Conservation (phyloP, 2,113 vertebrate species). For the Colaptes auratus region DNA sequence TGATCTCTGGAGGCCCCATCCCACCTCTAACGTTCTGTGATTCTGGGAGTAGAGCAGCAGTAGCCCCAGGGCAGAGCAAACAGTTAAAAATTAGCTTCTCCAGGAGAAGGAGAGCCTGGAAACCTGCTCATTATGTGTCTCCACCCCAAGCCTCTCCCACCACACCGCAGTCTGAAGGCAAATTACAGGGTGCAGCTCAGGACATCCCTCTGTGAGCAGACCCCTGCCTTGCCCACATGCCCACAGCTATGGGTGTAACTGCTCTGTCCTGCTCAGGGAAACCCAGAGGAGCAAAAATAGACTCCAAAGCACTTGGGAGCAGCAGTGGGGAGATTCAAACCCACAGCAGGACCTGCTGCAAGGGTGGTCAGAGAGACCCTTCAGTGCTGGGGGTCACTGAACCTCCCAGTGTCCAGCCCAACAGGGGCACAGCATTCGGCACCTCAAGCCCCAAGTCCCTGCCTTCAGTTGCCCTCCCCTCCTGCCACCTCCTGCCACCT, state of each 20-base stretch:
- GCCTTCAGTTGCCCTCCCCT: not conserved
- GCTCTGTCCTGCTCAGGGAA: not conserved
- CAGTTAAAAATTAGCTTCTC: not conserved
- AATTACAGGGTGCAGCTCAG: fast-evolving
- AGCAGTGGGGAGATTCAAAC: not conserved
- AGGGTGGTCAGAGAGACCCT: not conserved
- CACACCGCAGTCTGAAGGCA: not conserved
- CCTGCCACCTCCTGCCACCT: not conserved
- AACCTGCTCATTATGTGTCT: not conserved
- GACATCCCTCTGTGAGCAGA: fast-evolving
- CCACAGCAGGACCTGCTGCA: not conserved
- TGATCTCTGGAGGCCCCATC: too few relatives aligned
- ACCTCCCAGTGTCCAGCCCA: fast-evolving
- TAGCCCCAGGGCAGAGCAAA: not conserved
- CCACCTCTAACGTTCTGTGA: too few relatives aligned
- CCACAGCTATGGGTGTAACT: not conserved
- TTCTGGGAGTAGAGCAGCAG: not conserved
- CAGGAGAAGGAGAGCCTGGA: not conserved
- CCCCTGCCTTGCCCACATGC: not conserved
- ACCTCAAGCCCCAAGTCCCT: not conserved
- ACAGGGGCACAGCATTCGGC: fast-evolving
- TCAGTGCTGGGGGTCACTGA: fast-evolving
- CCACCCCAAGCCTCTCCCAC: not conserved
- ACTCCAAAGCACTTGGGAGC: not conserved
- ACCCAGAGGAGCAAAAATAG: not conserved